Evolutionary conservation across 2,888 invertebrate species (phyloP).

Genomic region (Campoplex capitator): DNA sequence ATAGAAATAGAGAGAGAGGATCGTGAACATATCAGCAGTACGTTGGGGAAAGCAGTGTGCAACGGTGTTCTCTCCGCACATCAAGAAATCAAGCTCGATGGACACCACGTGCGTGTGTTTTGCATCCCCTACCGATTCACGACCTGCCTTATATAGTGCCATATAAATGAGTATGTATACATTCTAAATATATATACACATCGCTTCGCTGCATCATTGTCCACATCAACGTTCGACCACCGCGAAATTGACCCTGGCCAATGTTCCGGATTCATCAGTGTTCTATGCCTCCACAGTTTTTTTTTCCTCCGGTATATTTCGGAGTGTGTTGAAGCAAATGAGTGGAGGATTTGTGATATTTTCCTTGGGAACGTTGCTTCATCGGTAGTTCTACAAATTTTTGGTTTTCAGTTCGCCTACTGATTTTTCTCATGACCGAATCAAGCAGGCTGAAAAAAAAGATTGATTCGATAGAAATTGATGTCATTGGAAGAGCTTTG

Average conservation of each 20-base stretch:
- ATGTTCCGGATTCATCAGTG: constrained; percentile 46
- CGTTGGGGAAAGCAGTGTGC: constrained; percentile 40
- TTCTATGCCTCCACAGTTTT: constrained; percentile 36
- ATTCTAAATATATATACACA: neutral
- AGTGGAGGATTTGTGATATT: neutral
- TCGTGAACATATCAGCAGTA: constrained; percentile 56
- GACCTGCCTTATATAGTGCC: constrained; percentile 18
- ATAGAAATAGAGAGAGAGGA: constrained; percentile 45
- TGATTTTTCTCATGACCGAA: too few relatives aligned
- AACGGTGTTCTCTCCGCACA: constrained; percentile 73
- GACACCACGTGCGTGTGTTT: constrained; percentile 80
- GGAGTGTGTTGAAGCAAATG: neutral
- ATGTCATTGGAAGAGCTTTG: too few relatives aligned
- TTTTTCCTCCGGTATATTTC: neutral
- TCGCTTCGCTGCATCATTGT: constrained; percentile 66
- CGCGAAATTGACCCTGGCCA: constrained; percentile 62
- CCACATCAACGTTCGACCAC: constrained; percentile 65
- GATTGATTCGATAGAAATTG: too few relatives aligned
- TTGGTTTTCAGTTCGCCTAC: neutral
- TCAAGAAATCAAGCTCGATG: constrained; percentile 76
- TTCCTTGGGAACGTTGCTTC: neutral
- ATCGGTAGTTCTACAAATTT: neutral
- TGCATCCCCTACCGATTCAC: constrained; percentile 72
- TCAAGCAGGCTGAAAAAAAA: too few relatives aligned
- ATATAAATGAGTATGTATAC: constrained; percentile 16